Evolutionary conservation across 2,113 vertebrate species (phyloP).

Genomic region (Prionailurus viverrinus): DNA sequence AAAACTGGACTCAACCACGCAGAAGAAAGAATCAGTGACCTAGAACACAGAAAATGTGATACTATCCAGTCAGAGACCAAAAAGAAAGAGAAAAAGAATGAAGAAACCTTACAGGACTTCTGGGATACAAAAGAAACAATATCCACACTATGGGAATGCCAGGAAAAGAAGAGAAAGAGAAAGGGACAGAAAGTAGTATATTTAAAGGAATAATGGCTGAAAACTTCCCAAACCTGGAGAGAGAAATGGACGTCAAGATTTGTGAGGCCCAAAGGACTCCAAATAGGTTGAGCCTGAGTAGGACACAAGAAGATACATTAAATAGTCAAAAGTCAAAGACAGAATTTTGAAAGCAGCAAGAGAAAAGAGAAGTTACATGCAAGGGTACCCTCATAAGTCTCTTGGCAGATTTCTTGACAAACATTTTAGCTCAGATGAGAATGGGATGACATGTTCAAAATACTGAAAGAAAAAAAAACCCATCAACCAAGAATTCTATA

Average conservation of each 20-base stretch:
- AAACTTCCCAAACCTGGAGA: not conserved
- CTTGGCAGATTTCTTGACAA: not conserved
- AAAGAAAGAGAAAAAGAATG: not conserved
- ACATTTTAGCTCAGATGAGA: not conserved
- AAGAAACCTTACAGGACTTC: not conserved
- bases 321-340: not conserved
- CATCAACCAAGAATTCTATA: not conserved
- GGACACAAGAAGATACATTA: not conserved
- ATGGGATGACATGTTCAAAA: not conserved
- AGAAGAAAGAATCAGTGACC: not conserved
- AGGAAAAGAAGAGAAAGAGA: not conserved
- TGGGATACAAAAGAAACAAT: not conserved
- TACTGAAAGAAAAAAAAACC: not conserved
- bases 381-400: not conserved
- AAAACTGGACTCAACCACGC: not conserved
- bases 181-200: not conserved
- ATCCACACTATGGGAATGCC: not conserved
- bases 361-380: not conserved
- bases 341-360: not conserved
- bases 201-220: not conserved
- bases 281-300: not conserved
- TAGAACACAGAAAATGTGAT: not conserved
- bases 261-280: not conserved
- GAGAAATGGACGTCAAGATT: not conserved
- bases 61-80: not conserved